Evolutionary conservation across 2,113 vertebrate genomes (phyloP).

Genomic region (Coptodon bakossiorum): DNA sequence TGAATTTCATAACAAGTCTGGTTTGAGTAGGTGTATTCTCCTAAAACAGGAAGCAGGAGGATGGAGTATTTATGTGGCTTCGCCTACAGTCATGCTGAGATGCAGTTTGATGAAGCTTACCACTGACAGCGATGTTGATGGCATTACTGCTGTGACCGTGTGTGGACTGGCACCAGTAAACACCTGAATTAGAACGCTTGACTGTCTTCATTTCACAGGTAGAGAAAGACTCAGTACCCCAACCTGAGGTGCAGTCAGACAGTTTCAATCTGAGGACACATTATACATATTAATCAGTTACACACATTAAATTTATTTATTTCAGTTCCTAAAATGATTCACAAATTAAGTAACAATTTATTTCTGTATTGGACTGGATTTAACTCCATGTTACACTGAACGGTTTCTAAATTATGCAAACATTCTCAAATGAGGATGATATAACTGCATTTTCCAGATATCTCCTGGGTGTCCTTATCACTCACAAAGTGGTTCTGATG

Average conservation of each 20-base stretch:
- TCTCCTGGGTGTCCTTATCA: neutral
- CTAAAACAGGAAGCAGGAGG: neutral
- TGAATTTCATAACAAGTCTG: neutral
- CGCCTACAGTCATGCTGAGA: neutral
- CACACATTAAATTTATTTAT: neutral
- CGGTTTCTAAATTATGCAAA: rapidly evolving
- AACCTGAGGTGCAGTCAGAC: neutral
- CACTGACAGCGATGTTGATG: neutral
- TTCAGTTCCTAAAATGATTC: neutral
- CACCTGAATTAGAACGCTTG: neutral
- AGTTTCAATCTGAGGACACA: neutral
- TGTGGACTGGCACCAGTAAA: neutral
- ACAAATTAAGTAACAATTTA: neutral
- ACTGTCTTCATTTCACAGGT: neutral
- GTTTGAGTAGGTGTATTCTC: neutral
- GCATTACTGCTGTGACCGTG: neutral
- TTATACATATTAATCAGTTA: neutral
- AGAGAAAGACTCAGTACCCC: neutral
- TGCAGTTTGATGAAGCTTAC: neutral
- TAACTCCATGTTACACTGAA: neutral
- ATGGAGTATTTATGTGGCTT: neutral
- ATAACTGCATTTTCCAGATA: neutral
- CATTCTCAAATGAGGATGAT: neutral
- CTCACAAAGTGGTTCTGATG: neutral
- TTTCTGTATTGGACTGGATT: neutral